Evolutionary conservation across 2,888 invertebrate genomes (phyloP).

Genomic region (Ormyrus rosae): DNA sequence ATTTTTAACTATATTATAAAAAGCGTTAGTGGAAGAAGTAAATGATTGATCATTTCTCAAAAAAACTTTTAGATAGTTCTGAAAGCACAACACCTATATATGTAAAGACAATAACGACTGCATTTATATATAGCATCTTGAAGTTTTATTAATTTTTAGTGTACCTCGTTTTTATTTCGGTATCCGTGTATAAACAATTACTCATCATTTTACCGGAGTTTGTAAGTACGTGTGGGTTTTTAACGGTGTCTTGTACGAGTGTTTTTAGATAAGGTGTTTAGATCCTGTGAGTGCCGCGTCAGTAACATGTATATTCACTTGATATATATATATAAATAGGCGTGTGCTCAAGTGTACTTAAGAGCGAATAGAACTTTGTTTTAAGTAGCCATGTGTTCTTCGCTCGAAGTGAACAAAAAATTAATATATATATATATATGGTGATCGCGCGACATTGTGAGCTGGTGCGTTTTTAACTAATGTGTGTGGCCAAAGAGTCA

Average conservation of each 20-base stretch:
- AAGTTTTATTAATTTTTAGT: conserved; percentile 42
- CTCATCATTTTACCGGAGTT: conserved; percentile 30
- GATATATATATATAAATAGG: conserved; percentile 30
- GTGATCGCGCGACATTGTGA: conserved; percentile 55
- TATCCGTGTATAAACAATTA: conserved; percentile 47
- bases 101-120: conserved; percentile 41
- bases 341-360: conserved; percentile 50
- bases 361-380: conserved; percentile 50
- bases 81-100: conserved; percentile 35
- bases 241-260: conserved; percentile 41
- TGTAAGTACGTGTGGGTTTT: conserved; percentile 35
- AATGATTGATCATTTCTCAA: background rate
- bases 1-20: no score
- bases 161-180: conserved; percentile 50
- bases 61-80: conserved; percentile 31
- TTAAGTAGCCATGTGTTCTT: conserved; percentile 44
- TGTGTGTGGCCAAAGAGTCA: conserved; percentile 54
- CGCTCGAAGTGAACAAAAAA: conserved; percentile 46
- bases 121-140: conserved; percentile 51
- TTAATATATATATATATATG: conserved; percentile 40
- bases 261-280: conserved; percentile 40
- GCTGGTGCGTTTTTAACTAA: conserved; percentile 57
- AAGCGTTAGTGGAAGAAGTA: background rate
- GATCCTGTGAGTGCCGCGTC: conserved; percentile 35
- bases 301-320: conserved; percentile 26